phyloP scores from a whole-genome alignment of 2,888 invertebrate genomes.

The Nipponacmea schrenckii region DNA sequence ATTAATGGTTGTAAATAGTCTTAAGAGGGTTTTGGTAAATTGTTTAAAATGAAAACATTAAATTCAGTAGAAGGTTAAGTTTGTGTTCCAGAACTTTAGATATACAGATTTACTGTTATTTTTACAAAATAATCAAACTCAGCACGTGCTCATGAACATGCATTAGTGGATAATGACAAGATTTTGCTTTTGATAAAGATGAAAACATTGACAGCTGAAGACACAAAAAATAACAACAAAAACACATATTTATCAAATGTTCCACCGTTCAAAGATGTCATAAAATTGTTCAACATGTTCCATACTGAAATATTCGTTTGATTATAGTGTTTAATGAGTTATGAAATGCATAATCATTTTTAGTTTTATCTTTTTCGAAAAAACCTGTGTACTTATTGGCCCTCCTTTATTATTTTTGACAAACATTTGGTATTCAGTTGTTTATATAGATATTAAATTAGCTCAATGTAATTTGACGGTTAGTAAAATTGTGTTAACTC shows the following conservation, averaged over 20 bases:
- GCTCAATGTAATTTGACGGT: no score
- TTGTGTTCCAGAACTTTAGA: neutral
- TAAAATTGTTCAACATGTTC: neutral
- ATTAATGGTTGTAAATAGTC: conserved; percentile 5
- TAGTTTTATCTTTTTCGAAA: no score
- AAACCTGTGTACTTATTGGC: no score
- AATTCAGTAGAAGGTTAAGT: conserved; percentile 3
- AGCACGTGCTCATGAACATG: conserved; percentile 6
- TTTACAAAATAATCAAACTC: conserved; percentile 2
- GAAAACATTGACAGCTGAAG: conserved; percentile 1
- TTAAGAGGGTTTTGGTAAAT: conserved; percentile 2
- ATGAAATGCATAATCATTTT: no score
- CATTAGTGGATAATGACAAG: neutral
- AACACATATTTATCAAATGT: neutral
- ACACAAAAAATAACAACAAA: neutral
- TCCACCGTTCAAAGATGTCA: conserved; percentile 1
- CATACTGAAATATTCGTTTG: no score
- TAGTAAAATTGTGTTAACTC: no score
- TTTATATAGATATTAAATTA: no score
- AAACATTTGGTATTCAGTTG: no score
- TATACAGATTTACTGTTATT: conserved; percentile 6
- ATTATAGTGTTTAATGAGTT: no score
- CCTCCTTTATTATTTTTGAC: no score
- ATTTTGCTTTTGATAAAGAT: conserved; percentile 5
- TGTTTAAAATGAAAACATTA: neutral